These are phyloP conservation scores for Siniperca scherzeri DNA, from an alignment of 2,797 vertebrate species.

Conservation along the genomic window DNA sequence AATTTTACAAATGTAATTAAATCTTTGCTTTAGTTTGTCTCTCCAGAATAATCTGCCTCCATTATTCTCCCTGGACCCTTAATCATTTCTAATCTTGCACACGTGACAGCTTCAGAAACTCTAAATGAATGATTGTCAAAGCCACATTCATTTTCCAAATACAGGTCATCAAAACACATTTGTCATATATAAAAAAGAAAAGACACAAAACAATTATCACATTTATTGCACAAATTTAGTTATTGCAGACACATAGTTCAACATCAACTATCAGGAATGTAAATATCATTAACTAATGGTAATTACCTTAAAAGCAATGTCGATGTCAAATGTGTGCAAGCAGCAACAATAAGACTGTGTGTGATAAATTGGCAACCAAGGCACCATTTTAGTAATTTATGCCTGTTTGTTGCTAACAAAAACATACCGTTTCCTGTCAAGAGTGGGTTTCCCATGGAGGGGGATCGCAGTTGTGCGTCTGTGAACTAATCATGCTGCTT, in stretches of 20 bases:
- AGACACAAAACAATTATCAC: conserved; percentile 73
- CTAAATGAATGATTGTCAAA: neutral
- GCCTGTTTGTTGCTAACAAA: conserved; percentile 77
- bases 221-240: conserved; percentile 77
- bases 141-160: neutral
- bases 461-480: conserved; percentile 53
- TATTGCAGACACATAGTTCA: conserved; percentile 49
- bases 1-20: neutral
- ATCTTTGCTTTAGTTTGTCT: neutral
- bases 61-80: neutral
- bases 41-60: neutral
- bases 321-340: conserved; percentile 21
- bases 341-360: conserved; percentile 58
- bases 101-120: neutral
- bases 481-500: conserved; percentile 69
- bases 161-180: conserved; percentile 19
- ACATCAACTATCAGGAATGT: conserved; percentile 52
- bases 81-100: neutral
- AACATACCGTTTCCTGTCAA: conserved; percentile 76
- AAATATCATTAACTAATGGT: conserved; percentile 70
- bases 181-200: conserved; percentile 57
- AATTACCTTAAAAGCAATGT: conserved; percentile 60
- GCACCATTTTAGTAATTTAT: conserved; percentile 72
- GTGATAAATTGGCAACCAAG: conserved; percentile 61
- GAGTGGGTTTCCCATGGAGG: conserved; percentile 67